phyloP scores from a whole-genome alignment of 2,113 vertebrate genomes.

The Takifugu bimaculatus region DNA sequence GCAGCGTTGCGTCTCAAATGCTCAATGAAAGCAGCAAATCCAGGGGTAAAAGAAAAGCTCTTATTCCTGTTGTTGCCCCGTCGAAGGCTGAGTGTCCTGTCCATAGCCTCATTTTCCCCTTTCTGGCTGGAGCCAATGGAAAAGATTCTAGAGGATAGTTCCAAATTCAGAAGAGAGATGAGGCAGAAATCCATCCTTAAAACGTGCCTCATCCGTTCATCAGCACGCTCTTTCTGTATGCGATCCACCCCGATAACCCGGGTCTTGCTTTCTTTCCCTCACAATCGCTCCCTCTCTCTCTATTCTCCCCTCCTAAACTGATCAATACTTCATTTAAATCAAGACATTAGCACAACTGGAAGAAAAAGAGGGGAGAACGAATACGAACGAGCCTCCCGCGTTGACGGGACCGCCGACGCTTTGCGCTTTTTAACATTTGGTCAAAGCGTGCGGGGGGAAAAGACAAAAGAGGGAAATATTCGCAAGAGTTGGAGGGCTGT shows the following conservation, averaged over 20 bases:
- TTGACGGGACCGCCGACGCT: conserved; percentile 6
- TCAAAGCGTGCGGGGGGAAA: conserved; percentile 43
- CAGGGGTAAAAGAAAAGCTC: conserved; percentile 29
- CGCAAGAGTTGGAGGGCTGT: conserved; percentile 50
- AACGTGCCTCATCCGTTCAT: conserved; percentile 71
- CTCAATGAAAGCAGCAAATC: conserved; percentile 56
- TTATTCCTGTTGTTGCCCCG: conserved; percentile 42
- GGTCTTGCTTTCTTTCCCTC: conserved; percentile 80
- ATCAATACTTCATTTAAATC: conserved; percentile 89
- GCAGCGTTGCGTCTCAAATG: conserved; percentile 34
- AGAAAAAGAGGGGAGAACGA: conserved; percentile 62
- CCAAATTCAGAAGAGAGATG: conserved; percentile 58
- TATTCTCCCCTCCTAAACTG: conserved; percentile 84
- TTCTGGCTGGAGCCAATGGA: conserved; percentile 40
- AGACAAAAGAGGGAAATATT: conserved; percentile 54
- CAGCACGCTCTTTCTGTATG: conserved; percentile 75
- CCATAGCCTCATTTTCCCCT: conserved; percentile 48
- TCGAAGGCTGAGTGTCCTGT: conserved; percentile 39
- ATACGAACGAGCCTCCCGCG: conserved; percentile 48
- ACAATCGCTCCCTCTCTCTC: conserved; percentile 81
- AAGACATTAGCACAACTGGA: conserved; percentile 80
- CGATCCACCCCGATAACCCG: conserved; percentile 80
- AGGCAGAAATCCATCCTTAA: conserved; percentile 68
- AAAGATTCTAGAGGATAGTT: conserved; percentile 50
- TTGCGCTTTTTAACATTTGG: conserved; percentile 19